Evolutionary conservation across 2,888 invertebrate species (phyloP), one percentile per base, ranked within the genome.

Genomic region (Hemistola chrysoprasaria): DNA sequence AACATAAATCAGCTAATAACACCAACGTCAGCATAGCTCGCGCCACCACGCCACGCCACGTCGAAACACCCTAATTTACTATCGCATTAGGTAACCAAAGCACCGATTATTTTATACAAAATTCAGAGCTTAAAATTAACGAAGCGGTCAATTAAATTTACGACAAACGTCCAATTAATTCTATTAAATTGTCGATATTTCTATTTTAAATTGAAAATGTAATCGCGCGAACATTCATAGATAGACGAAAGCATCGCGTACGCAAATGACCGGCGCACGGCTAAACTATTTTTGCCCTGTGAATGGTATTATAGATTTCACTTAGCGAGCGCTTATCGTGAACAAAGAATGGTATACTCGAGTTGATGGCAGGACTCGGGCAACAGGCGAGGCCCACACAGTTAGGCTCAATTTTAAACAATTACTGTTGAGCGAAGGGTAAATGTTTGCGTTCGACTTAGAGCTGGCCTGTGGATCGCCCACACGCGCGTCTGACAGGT

Each of bases 341-440:
- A 74, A 80, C 74, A 79, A 77, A 75, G 73, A 69, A 69, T 69
- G 63, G 62, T 47, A 60, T 59, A 58, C 60, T 65, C 59, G 59
- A 70, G 64, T 65, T 67, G 65, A 72, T 57, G 61, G 64, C 74
- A 69, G 75, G 71, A 67, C 71, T 58, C 60, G 56, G 71, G 74
- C 78, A 80, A 80, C 80, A 78, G 72, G 73, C 71, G 53, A 72
- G 78, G 86, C 79, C 87, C 87, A 87, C 87, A 87, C 87, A 85
- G 87, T 87, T 87, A 85, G 86, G 84, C 79, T 82, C 87, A 87
- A 88, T 88, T 88, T 88, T 87, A 86, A 87, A 88, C 88, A 88
- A 88, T 88, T 87, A 87, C 85, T 78, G 80, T 71, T 80, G 83
- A 81, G 80, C 82, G 83, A 80, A 82, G 80, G 84, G 87, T 78